Percentiles rank a stretch among this genome's conserved stretches.
Conservation (phyloP, 2,797 vertebrate genomes). For the Schizothorax lantsangensis region DNA sequence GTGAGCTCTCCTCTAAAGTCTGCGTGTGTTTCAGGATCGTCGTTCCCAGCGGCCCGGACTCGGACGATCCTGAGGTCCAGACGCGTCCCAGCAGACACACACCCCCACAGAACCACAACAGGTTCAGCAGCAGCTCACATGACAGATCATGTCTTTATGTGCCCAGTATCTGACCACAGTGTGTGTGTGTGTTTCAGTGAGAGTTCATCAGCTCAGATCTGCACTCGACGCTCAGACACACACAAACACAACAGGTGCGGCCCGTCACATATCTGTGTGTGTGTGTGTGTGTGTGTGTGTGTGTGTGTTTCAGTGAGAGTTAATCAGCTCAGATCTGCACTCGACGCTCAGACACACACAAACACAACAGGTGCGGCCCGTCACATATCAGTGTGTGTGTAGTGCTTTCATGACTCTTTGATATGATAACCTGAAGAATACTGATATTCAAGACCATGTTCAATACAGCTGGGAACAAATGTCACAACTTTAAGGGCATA, state of each 20-base stretch:
- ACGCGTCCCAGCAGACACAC: not conserved
- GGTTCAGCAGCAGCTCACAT: not conserved
- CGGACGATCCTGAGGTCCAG: constrained; percentile 6
- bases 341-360: not conserved
- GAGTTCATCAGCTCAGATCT: not conserved
- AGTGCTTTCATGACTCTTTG: too few relatives aligned
- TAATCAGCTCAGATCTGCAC: not conserved
- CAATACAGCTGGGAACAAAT: too few relatives aligned
- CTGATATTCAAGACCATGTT: too few relatives aligned
- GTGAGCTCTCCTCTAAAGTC: not conserved
- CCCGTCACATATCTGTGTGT: too few relatives aligned
- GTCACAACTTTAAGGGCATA: too few relatives aligned
- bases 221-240: not conserved
- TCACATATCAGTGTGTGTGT: too few relatives aligned
- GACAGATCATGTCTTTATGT: not conserved
- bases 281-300: too few relatives aligned
- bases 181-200: constrained; percentile 14
- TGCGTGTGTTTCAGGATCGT: constrained; percentile 12
- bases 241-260: too few relatives aligned
- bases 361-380: too few relatives aligned
- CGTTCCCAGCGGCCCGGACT: not conserved
- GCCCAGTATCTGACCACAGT: not conserved
- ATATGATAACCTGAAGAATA: too few relatives aligned
- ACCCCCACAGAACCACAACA: not conserved
- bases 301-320: not conserved